A percentile compares a stretch with the other conserved stretches of the same genome.
phyloP scores from a whole-genome alignment of 1,140 invertebrate genomes.

The Leptinotarsa lineolata region DNA sequence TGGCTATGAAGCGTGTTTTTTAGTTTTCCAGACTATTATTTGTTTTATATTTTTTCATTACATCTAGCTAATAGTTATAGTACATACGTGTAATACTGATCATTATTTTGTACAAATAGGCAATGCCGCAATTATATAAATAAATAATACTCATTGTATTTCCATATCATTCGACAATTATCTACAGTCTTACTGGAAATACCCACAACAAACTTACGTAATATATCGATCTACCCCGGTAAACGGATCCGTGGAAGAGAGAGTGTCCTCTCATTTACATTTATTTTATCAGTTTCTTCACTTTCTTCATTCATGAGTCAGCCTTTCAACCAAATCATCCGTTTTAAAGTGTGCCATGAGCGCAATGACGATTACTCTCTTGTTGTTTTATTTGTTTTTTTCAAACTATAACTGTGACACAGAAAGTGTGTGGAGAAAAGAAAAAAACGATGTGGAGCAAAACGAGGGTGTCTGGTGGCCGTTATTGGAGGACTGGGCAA shows the following conservation, averaged over 20 bases:
- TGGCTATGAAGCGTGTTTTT: no score
- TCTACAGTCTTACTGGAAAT: no score
- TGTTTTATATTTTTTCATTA: no score
- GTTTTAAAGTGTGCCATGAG: background rate
- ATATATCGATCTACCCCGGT: background rate
- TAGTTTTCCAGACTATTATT: no score
- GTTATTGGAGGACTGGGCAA: constrained; percentile 50
- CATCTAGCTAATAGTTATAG: no score
- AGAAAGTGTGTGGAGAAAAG: background rate
- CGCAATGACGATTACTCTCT: background rate
- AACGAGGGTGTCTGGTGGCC: constrained; percentile 51
- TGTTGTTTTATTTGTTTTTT: background rate
- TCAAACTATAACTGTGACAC: background rate
- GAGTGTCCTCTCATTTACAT: background rate
- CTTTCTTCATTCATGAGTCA: constrained; percentile 13
- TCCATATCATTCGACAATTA: no score
- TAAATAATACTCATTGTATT: no score
- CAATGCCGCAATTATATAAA: no score
- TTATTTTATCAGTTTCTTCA: background rate
- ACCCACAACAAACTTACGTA: background rate
- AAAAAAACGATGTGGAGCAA: constrained; percentile 11
- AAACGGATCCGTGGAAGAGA: constrained; percentile 9
- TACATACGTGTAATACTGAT: no score
- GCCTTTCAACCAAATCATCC: background rate
- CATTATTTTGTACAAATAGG: no score